Evolutionary conservation across 2,113 vertebrate species (phyloP).

Genomic region (Petrocephalus microphthalmus): DNA sequence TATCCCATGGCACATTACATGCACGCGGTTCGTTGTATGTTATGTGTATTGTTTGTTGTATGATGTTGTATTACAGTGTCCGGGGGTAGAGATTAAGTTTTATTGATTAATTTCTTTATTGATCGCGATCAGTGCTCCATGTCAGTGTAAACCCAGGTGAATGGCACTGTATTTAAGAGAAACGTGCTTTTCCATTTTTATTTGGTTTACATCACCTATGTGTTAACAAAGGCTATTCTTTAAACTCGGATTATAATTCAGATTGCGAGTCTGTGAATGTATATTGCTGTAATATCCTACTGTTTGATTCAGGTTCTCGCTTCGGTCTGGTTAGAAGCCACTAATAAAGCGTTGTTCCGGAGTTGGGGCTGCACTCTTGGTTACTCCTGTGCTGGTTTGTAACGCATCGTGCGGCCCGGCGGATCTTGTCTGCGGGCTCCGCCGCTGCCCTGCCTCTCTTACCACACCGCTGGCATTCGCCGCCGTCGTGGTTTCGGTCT

Average conservation of each 20-base stretch:
- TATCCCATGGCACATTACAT: neutral
- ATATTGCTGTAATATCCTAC: neutral
- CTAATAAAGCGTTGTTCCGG: neutral
- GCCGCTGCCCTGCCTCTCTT: neutral
- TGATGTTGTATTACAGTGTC: neutral
- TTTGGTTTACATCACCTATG: neutral
- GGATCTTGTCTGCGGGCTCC: neutral
- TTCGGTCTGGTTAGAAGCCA: neutral
- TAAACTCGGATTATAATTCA: neutral
- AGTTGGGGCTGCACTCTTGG: neutral
- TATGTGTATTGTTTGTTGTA: neutral
- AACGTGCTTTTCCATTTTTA: neutral
- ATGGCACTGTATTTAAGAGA: neutral
- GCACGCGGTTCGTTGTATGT: neutral
- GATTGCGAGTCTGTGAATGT: neutral
- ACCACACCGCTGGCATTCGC: neutral
- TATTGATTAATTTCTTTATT: neutral
- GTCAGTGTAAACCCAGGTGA: neutral
- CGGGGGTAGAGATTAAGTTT: neutral
- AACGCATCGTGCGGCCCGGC: neutral
- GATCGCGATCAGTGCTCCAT: neutral
- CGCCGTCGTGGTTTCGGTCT: constrained; percentile 33
- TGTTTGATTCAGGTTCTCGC: neutral
- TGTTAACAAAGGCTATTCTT: neutral
- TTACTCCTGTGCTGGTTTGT: neutral